phyloP scores from a whole-genome alignment of 2,888 invertebrate species.

The Ophonus ardosiacus region DNA sequence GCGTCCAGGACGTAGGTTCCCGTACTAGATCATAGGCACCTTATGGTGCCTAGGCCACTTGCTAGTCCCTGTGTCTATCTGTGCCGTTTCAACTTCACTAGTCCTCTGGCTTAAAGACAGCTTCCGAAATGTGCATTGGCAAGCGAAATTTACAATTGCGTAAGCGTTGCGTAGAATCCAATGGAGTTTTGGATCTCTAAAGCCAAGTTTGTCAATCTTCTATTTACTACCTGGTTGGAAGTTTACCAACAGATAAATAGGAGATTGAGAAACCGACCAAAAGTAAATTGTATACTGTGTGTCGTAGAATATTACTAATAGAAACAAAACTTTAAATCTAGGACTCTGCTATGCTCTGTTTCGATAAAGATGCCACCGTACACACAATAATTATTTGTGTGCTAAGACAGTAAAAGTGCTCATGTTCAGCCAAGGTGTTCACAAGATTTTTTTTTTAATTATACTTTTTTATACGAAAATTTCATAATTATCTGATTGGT shows the following conservation, averaged over 20 bases:
- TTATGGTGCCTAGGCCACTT: not conserved
- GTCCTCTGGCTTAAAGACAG: not conserved
- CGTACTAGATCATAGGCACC: not conserved
- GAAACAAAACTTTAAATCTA: not conserved
- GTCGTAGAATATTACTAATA: not conserved
- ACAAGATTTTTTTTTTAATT: too few relatives aligned
- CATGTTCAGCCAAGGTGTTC: too few relatives aligned
- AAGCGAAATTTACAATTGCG: too few relatives aligned
- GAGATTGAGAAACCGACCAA: too few relatives aligned
- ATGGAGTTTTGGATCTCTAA: too few relatives aligned
- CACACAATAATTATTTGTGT: too few relatives aligned
- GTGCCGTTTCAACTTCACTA: not conserved
- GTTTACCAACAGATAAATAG: not conserved
- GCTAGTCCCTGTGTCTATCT: not conserved
- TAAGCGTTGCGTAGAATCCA: too few relatives aligned
- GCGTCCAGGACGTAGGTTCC: constrained; percentile 32
- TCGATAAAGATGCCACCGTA: too few relatives aligned
- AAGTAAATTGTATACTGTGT: not conserved
- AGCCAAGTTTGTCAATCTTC: not conserved
- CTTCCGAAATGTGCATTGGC: not conserved
- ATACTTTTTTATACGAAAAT: too few relatives aligned
- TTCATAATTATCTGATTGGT: too few relatives aligned
- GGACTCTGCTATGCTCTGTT: not conserved
- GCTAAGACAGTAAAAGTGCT: too few relatives aligned
- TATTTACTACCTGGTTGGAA: not conserved